Conservation (phyloP, 2,113 vertebrate genomes). For the Merops nubicus region DNA sequence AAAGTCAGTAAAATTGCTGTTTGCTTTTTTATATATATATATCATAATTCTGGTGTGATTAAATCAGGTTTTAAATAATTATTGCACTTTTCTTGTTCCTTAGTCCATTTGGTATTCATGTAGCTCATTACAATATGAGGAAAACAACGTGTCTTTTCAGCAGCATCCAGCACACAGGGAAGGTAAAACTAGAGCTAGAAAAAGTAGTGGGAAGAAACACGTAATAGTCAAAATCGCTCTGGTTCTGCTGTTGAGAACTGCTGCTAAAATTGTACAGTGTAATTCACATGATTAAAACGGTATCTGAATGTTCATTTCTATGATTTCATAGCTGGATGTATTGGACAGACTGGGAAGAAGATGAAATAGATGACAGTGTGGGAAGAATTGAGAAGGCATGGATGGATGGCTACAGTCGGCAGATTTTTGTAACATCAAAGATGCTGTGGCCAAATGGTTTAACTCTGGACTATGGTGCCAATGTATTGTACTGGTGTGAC, state of each 20-base stretch:
- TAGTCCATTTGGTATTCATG: neutral
- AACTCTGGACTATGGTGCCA: constrained; percentile 87
- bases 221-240: neutral
- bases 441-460: constrained; percentile 99
- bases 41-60: constrained; percentile 31
- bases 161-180: neutral
- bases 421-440: constrained; percentile 94
- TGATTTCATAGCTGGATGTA: constrained; percentile 93
- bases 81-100: neutral
- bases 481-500: constrained; percentile 97
- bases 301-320: neutral
- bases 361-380: constrained; percentile 95
- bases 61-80: neutral
- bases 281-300: neutral
- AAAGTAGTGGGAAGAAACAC: neutral
- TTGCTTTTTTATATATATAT: too few species aligned
- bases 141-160: neutral
- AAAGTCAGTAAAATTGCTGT: constrained; percentile 20
- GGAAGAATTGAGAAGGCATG: constrained; percentile 97
- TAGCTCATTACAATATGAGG: neutral
- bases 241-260: neutral
- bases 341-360: constrained; percentile 99
- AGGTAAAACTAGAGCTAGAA: neutral
- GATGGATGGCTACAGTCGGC: constrained; percentile 94
- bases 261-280: neutral